A percentile compares a stretch with the other conserved stretches of the same genome.
Evolutionary conservation across 2,888 invertebrate species (phyloP).

Genomic region (Caradrina kadenii): DNA sequence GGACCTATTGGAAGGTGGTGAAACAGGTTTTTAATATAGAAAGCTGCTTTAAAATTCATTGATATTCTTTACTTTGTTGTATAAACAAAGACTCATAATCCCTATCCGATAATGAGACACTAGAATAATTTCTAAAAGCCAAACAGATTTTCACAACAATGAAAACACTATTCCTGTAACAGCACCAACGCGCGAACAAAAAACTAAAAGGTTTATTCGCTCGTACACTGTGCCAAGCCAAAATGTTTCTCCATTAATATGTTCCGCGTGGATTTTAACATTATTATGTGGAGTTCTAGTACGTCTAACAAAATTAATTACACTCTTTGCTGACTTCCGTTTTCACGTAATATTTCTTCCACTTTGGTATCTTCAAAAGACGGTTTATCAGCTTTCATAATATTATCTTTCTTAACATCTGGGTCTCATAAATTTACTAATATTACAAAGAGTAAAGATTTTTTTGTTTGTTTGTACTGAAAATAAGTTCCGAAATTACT

Average conservation of each 20-base stretch:
- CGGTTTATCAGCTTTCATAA: slow-evolving; percentile 6
- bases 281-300: slow-evolving; percentile 34
- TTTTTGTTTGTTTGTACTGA: no score
- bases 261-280: slow-evolving; percentile 44
- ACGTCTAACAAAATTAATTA: slow-evolving; percentile 40
- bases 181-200: slow-evolving; percentile 26
- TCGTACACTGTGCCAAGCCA: slow-evolving; percentile 47
- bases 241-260: slow-evolving; percentile 56
- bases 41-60: not conserved
- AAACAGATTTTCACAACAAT: slow-evolving; percentile 45
- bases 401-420: slow-evolving; percentile 7
- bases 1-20: no score
- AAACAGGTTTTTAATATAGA: no score
- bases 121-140: slow-evolving; percentile 23
- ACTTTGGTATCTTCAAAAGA: slow-evolving; percentile 1
- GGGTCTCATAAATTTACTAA: not conserved
- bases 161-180: slow-evolving; percentile 35
- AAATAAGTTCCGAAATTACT: no score
- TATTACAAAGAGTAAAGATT: no score
- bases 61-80: not conserved
- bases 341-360: slow-evolving; percentile 30
- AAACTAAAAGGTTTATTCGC: slow-evolving; percentile 43
- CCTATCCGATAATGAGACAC: not conserved
- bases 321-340: slow-evolving; percentile 33
- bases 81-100: not conserved